These are phyloP conservation scores for Euwallacea similis DNA, from an alignment of 1,140 invertebrate genomes.

Conservation along the genomic window DNA sequence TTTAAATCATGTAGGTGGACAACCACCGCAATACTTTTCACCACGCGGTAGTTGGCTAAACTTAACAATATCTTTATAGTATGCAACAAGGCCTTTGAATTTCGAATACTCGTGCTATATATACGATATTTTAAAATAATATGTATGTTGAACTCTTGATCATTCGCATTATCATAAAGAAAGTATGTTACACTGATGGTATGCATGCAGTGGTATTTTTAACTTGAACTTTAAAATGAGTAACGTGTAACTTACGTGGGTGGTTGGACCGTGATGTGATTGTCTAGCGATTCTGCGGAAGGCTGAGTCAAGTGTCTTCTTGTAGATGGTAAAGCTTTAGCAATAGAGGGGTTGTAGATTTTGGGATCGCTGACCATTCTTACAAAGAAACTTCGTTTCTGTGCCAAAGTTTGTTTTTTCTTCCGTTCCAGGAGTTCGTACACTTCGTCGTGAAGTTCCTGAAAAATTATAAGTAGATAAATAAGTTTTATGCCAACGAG, in stretches of 20 bases:
- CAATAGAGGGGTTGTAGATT: conserved; percentile 88
- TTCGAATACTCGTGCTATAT: no score
- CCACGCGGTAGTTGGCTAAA: no score
- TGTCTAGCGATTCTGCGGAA: conserved; percentile 52
- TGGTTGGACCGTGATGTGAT: conserved; percentile 53
- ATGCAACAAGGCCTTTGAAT: no score
- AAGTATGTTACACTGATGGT: no score
- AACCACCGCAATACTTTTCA: no score
- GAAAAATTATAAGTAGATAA: conserved; percentile 12
- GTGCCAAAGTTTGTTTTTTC: conserved; percentile 73
- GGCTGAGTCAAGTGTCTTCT: conserved; percentile 57
- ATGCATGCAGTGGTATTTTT: background rate
- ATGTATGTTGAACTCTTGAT: no score
- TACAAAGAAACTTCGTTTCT: conserved; percentile 93
- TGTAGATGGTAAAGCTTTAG: conserved; percentile 65
- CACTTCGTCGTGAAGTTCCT: conserved; percentile 70
- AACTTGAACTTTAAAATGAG: background rate
- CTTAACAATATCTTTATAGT: no score
- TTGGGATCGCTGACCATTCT: conserved; percentile 97
- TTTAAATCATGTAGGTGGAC: no score
- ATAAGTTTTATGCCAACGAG: no score
- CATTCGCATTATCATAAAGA: no score
- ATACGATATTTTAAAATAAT: no score
- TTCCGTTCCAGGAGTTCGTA: conserved; percentile 69
- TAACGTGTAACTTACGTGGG: conserved; percentile 49